phyloP scores from a whole-genome alignment of 2,888 invertebrate species.

The Melieria crassipennis region DNA sequence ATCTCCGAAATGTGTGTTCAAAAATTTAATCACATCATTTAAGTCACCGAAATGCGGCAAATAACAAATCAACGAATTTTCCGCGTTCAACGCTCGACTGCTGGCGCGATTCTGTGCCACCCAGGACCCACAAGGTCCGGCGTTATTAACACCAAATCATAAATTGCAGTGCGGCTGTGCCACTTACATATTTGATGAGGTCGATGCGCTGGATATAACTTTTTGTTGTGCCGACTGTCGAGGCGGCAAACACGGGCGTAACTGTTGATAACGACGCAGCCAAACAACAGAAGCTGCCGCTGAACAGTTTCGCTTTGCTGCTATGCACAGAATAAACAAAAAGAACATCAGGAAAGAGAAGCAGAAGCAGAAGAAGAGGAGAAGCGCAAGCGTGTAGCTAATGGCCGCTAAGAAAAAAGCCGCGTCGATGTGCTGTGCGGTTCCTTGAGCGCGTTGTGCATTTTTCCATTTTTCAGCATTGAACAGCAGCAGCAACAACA shows the following conservation, averaged over 20 bases:
- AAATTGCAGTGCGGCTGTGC: slow-evolving; percentile 67
- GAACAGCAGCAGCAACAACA: not conserved
- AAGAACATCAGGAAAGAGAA: not conserved
- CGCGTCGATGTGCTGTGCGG: too few relatives aligned
- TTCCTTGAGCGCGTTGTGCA: too few relatives aligned
- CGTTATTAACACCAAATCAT: slow-evolving; percentile 84
- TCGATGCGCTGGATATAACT: not conserved
- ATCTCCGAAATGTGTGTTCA: too few relatives aligned
- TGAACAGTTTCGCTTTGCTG: not conserved
- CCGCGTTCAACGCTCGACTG: too few relatives aligned
- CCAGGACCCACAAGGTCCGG: slow-evolving; percentile 60
- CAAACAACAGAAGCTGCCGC: not conserved
- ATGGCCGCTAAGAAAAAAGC: too few relatives aligned
- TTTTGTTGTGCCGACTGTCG: too few relatives aligned
- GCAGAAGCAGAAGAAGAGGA: not conserved
- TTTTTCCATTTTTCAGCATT: too few relatives aligned
- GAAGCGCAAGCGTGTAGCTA: too few relatives aligned
- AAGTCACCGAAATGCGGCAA: too few relatives aligned
- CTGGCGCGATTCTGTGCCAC: too few relatives aligned
- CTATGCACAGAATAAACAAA: not conserved
- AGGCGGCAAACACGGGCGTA: not conserved
- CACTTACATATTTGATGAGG: slow-evolving; percentile 68
- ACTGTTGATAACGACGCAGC: not conserved
- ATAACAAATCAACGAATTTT: too few relatives aligned
- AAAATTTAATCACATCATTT: too few relatives aligned